Evolutionary conservation across 2,888 invertebrate species (phyloP).

Genomic region (Drosophila nr. fundita): DNA sequence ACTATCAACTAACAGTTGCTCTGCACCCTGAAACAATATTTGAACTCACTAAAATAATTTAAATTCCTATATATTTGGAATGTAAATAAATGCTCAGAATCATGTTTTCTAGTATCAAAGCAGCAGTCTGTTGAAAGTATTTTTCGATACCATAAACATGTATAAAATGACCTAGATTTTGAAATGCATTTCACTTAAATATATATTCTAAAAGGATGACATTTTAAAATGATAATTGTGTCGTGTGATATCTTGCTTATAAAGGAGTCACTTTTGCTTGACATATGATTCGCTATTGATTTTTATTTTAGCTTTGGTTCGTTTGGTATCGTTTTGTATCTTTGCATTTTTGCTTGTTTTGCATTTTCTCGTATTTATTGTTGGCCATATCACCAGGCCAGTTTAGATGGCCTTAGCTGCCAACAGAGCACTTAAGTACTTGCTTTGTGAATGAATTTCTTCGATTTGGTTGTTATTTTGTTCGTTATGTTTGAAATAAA

Average conservation of each 20-base stretch:
- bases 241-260: background rate
- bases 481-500: conserved; percentile 20
- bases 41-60: background rate
- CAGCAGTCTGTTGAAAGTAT: background rate
- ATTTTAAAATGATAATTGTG: background rate
- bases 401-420: conserved; percentile 14
- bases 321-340: conserved; percentile 5
- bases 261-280: background rate
- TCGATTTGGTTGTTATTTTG: conserved; percentile 46
- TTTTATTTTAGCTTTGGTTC: conserved; percentile 15
- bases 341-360: background rate
- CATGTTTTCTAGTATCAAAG: background rate
- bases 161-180: background rate
- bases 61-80: background rate
- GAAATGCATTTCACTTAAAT: background rate
- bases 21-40: background rate
- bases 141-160: background rate
- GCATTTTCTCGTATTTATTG: conserved; percentile 1
- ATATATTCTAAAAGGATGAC: background rate
- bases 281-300: background rate
- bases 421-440: conserved; percentile 55
- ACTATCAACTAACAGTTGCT: background rate
- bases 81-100: background rate
- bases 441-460: conserved; percentile 67
- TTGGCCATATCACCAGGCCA: conserved; percentile 29